These are phyloP conservation scores for Neoseiulus cucumeris DNA, from an alignment of 1,140 invertebrate genomes.

Conservation along the genomic window DNA sequence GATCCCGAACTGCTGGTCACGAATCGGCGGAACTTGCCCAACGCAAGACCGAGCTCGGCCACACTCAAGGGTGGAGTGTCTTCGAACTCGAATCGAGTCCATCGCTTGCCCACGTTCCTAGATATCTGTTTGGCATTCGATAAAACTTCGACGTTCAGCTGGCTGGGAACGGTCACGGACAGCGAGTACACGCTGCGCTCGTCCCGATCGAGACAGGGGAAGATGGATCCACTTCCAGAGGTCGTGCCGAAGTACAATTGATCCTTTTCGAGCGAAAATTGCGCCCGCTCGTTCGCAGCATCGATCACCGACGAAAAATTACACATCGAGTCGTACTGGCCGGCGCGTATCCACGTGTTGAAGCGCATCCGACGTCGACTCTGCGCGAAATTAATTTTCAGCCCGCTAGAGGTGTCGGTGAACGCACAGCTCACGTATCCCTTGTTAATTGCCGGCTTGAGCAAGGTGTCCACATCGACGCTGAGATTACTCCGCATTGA, in stretches of 20 bases:
- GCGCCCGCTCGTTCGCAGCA: not conserved
- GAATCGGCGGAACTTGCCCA: not conserved
- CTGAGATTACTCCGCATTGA: not conserved
- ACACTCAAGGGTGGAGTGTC: not conserved
- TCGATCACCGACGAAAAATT: not conserved
- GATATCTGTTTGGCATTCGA: conserved; percentile 3
- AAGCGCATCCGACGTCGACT: conserved; percentile 2
- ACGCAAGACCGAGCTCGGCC: conserved; percentile 1
- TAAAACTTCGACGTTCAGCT: not conserved
- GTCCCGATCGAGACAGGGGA: not conserved
- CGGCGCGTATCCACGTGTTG: not conserved
- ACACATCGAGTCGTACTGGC: not conserved
- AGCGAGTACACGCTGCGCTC: not conserved
- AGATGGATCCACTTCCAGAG: not conserved
- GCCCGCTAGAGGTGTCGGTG: not conserved
- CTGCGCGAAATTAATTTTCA: not conserved
- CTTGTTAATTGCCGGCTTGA: not conserved
- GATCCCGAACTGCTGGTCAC: conserved; percentile 1
- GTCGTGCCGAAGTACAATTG: not conserved
- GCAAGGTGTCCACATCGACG: not conserved
- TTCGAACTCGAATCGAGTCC: not conserved
- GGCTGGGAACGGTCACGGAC: not conserved
- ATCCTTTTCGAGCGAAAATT: not conserved
- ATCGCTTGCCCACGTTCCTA: not conserved
- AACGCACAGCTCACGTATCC: conserved; percentile 5